phyloP scores from a whole-genome alignment of 2,113 vertebrate species.

The Euleptes europaea region DNA sequence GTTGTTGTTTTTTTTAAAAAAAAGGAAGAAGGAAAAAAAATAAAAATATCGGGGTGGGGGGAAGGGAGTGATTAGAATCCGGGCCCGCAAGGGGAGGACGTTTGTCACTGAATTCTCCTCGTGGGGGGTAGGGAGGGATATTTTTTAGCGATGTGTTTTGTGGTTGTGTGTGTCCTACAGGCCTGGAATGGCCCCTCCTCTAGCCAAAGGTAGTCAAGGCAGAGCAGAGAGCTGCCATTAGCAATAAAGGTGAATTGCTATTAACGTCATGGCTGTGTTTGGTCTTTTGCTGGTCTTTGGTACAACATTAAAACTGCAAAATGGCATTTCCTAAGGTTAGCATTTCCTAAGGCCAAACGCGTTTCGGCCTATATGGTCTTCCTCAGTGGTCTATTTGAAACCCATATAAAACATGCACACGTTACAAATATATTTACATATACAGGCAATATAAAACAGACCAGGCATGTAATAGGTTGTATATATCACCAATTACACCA shows the following conservation, averaged over 20 bases:
- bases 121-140: neutral
- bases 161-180: neutral
- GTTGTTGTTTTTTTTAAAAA: too few species aligned
- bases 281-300: neutral
- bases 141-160: neutral
- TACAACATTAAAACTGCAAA: too few species aligned
- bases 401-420: too few species aligned
- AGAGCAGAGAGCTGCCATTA: neutral
- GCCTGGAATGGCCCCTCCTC: neutral
- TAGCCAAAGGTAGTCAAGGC: neutral
- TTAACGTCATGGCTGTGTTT: neutral
- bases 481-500: too few species aligned
- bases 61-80: neutral
- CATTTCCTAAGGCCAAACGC: too few species aligned
- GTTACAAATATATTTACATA: too few species aligned
- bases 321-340: too few species aligned
- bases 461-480: too few species aligned
- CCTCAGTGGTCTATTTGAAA: too few species aligned
- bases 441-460: too few species aligned
- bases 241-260: constrained; percentile 24
- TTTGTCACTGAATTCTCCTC: neutral
- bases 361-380: too few species aligned
- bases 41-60: neutral
- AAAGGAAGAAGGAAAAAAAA: neutral
- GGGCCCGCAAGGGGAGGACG: neutral